These are phyloP conservation scores for Cinara cedri DNA, from an alignment of 2,888 invertebrate genomes.

Conservation along the genomic window DNA sequence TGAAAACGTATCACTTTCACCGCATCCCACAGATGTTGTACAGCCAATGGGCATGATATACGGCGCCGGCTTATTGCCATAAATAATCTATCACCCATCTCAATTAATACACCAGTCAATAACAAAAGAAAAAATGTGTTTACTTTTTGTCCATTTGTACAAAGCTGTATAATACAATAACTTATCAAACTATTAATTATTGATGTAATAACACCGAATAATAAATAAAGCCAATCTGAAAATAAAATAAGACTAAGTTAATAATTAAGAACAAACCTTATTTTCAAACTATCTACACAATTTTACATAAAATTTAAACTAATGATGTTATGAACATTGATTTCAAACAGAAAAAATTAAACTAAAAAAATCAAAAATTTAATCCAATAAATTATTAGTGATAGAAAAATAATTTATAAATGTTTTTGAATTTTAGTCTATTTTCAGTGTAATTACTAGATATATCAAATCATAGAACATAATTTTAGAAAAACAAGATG, in stretches of 20 bases:
- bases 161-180: conserved; percentile 21
- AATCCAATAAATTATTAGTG: too few species aligned
- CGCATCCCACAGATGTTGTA: conserved; percentile 68
- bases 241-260: conserved; percentile 33
- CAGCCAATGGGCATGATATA: conserved; percentile 64
- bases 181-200: conserved; percentile 30
- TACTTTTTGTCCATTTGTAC: conserved; percentile 53
- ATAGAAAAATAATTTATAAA: too few species aligned
- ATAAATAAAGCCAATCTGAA: conserved; percentile 26
- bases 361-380: too few species aligned
- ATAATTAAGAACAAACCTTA: not conserved
- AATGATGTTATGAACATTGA: not conserved
- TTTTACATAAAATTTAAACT: not conserved
- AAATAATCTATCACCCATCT: conserved; percentile 60
- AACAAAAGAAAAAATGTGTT: conserved; percentile 40
- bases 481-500: too few species aligned
- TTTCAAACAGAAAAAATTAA: not conserved
- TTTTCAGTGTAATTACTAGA: too few species aligned
- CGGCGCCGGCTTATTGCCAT: conserved; percentile 64
- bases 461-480: too few species aligned
- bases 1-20: conserved; percentile 67
- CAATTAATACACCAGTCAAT: conserved; percentile 44
- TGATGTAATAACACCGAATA: conserved; percentile 11
- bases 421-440: too few species aligned
- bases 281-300: not conserved